Evolutionary conservation across 1,140 invertebrate genomes (phyloP), one percentile per base, ranked within the genome.

Genomic region (Apis florea): DNA sequence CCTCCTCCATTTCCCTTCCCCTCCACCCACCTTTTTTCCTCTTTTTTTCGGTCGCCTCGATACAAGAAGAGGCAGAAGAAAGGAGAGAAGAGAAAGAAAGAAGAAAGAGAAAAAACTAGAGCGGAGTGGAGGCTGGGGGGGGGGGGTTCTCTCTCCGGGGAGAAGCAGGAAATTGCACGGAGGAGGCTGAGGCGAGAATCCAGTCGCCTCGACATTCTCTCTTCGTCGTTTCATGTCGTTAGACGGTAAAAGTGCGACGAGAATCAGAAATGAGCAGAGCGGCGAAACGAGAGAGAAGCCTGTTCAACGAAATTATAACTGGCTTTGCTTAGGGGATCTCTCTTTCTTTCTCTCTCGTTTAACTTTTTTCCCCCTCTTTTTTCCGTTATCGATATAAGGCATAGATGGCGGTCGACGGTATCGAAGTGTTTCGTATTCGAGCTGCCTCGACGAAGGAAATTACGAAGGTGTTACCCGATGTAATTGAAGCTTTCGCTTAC

Each of bases 141-240:
- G n/a, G 4, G 13, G n/a, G 31, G 56, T 19, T 40, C 6, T 10
- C 54, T 79, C 72, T 51, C 69, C 21, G 19, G 68, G 73, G 69
- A 73, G 47, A 5, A n/a, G 59, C 63, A 59, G 73, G 26, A 86
- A 86, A 85, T 85, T 85, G 64, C 74, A 54, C 79, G 13, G 56
- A 54, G 40, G 31, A 49, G 64, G 53, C 70, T 54, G 61, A 49
- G 59, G 31, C 56, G 54, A 84, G 61, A 63, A 82, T 11, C 63
- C n/a, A 21, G n/a, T 26, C 47, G 19, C 53, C 53, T 17, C 53
- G 15, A 53, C 53, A 59, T n/a, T n/a, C 19, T 19, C 61, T 74
- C 49, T 47, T 64, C 40, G n/a, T 58, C 76, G 56, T 66, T 83
- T 78, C 54, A 68, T 73, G 56, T 85, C 67, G 58, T 84, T 67